Conservation (phyloP, 2,888 invertebrate genomes). For the Ectemnius cavifrons region DNA sequence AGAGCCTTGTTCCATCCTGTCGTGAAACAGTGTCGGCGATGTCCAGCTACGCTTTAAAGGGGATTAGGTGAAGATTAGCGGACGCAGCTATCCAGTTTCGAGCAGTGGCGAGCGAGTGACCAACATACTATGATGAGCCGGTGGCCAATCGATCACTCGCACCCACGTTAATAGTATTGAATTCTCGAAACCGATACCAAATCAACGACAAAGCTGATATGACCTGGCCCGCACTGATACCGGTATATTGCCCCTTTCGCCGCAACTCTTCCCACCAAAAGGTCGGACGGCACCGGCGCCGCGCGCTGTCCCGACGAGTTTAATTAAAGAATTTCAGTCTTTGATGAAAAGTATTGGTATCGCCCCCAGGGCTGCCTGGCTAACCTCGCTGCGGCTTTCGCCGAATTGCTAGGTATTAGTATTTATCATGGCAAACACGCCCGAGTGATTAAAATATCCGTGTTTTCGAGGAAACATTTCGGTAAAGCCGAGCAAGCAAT, state of each 20-base stretch:
- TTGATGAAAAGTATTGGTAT: slow-evolving; percentile 8
- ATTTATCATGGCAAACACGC: too few relatives aligned
- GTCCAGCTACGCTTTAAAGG: slow-evolving; percentile 12
- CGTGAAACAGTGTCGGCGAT: too few relatives aligned
- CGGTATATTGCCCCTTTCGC: too few relatives aligned
- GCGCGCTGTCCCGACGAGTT: slow-evolving; percentile 10
- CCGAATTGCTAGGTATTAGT: too few relatives aligned
- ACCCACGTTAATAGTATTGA: slow-evolving; percentile 26
- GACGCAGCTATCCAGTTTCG: background rate
- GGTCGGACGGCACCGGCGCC: too few relatives aligned
- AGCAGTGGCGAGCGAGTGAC: slow-evolving; percentile 16
- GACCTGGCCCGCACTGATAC: slow-evolving; percentile 3
- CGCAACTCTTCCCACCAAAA: too few relatives aligned
- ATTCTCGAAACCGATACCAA: slow-evolving; percentile 21
- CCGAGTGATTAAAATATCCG: too few relatives aligned
- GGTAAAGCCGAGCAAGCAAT: too few relatives aligned
- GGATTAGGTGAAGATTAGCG: slow-evolving; percentile 47
- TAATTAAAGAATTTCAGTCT: slow-evolving; percentile 37
- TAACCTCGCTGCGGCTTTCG: too few relatives aligned
- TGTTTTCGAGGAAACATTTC: too few relatives aligned
- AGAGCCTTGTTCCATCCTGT: background rate
- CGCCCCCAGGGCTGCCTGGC: too few relatives aligned
- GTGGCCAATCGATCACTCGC: slow-evolving; percentile 48
- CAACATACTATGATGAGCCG: slow-evolving; percentile 40
- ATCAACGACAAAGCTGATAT: slow-evolving; percentile 46